Conservation (phyloP, 2,888 invertebrate species). For the Agrochola lychnidis region DNA sequence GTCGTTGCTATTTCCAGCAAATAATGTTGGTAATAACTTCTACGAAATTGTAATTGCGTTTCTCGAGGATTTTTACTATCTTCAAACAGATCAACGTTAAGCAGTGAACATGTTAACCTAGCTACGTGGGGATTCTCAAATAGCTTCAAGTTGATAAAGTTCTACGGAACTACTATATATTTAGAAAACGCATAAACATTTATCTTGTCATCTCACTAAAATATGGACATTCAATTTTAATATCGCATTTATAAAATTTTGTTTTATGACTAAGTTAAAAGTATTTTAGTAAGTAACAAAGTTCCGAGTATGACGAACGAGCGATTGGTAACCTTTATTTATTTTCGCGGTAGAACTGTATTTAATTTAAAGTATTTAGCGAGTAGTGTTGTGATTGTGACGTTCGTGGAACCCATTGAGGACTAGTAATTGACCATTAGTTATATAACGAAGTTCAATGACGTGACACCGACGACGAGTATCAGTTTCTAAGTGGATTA, state of each 20-base stretch:
- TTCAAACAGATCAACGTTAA: slow-evolving; percentile 36
- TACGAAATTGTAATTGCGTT: slow-evolving; percentile 63
- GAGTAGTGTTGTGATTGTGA: slow-evolving; percentile 41
- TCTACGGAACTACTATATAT: slow-evolving; percentile 10
- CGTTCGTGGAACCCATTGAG: slow-evolving; percentile 61
- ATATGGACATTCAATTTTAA: slow-evolving; percentile 69
- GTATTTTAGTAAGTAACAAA: slow-evolving; percentile 67
- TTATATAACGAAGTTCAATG: slow-evolving; percentile 71
- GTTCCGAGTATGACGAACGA: slow-evolving; percentile 62
- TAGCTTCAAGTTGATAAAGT: slow-evolving; percentile 28
- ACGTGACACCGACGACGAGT: slow-evolving; percentile 69
- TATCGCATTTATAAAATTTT: slow-evolving; percentile 64
- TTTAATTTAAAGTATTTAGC: slow-evolving; percentile 47
- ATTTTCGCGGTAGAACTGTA: slow-evolving; percentile 58
- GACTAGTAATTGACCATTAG: slow-evolving; percentile 55
- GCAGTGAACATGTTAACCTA: slow-evolving; percentile 26
- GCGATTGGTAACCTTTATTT: slow-evolving; percentile 61
- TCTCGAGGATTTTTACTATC: slow-evolving; percentile 53
- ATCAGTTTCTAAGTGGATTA: slow-evolving; percentile 80
- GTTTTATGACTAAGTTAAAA: slow-evolving; percentile 67
- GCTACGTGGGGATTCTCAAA: slow-evolving; percentile 20
- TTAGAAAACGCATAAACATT: slow-evolving; percentile 50
- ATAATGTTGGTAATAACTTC: slow-evolving; percentile 68
- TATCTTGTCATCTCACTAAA: slow-evolving; percentile 46
- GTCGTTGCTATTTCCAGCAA: slow-evolving; percentile 74